Evolutionary conservation across 1,140 invertebrate species (phyloP).

Genomic region (Cyclargus thomasi): DNA sequence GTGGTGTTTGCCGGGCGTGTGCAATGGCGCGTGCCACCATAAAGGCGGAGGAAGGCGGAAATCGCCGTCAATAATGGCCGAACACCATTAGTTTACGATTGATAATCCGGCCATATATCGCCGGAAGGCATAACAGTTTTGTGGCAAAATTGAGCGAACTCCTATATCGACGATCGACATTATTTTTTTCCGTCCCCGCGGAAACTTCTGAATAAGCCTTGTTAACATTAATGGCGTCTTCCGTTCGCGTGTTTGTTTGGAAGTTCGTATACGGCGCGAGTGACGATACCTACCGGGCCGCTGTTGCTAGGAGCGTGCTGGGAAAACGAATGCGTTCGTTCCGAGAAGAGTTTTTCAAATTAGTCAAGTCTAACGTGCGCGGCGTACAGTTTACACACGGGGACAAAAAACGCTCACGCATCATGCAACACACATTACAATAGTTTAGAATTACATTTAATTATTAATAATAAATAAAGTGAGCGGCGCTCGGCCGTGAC

Average conservation of each 20-base stretch:
- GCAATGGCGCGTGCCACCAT: constrained; percentile 74
- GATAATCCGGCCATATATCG: constrained; percentile 66
- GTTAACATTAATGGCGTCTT: constrained; percentile 14
- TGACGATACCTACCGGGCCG: no score
- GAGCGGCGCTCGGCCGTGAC: neutral
- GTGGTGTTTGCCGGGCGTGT: constrained; percentile 44
- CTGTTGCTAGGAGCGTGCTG: no score
- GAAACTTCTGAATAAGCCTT: constrained; percentile 25
- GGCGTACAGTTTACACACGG: neutral
- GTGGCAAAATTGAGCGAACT: constrained; percentile 66
- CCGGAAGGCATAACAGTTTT: constrained; percentile 72
- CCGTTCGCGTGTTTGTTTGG: neutral
- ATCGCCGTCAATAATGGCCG: constrained; percentile 69
- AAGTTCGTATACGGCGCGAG: neutral
- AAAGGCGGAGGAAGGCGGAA: constrained; percentile 71
- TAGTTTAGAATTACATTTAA: neutral
- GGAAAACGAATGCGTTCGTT: neutral
- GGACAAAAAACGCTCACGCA: neutral
- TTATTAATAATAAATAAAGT: neutral
- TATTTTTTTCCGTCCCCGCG: constrained; percentile 27
- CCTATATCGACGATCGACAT: constrained; percentile 33
- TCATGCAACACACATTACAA: neutral
- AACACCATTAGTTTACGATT: constrained; percentile 71
- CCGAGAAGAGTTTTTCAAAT: neutral
- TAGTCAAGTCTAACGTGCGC: neutral